phyloP scores from a whole-genome alignment of 2,113 vertebrate species.

The Monarcha castaneiventris region DNA sequence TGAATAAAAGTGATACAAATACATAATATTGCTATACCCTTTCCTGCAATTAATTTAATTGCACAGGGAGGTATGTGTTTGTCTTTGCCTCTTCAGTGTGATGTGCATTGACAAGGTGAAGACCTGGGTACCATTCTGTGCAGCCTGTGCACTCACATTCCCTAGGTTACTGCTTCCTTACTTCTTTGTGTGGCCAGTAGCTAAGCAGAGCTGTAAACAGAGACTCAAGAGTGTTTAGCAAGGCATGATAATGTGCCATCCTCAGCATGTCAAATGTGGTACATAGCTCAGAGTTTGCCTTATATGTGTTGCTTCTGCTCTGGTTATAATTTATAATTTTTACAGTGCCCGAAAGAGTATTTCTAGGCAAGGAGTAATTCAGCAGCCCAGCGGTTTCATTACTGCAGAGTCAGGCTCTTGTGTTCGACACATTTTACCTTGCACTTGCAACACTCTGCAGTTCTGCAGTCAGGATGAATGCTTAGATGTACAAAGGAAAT shows the following conservation, averaged over 20 bases:
- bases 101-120: background rate
- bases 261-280: conserved; percentile 25
- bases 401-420: conserved; percentile 57
- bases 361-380: conserved; percentile 33
- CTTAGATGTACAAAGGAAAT: background rate
- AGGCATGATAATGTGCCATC: background rate
- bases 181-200: background rate
- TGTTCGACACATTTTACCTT: conserved; percentile 39
- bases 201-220: background rate
- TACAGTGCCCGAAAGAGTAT: conserved; percentile 40
- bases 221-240: background rate
- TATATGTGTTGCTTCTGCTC: background rate
- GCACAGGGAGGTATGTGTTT: background rate
- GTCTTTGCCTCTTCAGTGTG: background rate
- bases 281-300: background rate
- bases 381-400: conserved; percentile 46
- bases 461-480: conserved; percentile 19
- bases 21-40: too few species aligned
- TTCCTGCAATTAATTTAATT: background rate
- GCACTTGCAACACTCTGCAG: background rate
- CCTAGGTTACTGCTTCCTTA: background rate
- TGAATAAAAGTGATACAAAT: background rate
- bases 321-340: conserved; percentile 55
- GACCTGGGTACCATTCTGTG: background rate
- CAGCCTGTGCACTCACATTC: background rate